Conservation (phyloP, 2,113 vertebrate genomes). For the Athene cunicularia region DNA sequence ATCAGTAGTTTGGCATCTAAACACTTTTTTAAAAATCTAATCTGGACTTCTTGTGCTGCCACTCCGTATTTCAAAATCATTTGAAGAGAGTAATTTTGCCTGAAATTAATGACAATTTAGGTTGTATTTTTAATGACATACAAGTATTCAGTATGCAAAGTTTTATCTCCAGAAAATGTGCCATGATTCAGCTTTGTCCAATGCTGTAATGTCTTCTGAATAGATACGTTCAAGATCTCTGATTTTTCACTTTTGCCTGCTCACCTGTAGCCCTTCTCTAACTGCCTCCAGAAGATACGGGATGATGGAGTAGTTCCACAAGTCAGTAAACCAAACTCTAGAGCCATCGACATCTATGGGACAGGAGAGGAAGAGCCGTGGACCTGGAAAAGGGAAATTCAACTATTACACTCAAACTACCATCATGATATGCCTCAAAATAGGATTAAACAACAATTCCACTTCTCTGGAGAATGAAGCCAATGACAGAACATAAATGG, state of each 20-base stretch:
- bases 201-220: not conserved
- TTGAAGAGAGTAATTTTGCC: not conserved
- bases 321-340: constrained; percentile 97
- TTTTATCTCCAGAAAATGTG: not conserved
- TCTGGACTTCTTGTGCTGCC: not conserved
- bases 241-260: not conserved
- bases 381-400: constrained; percentile 78
- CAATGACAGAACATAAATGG: not conserved
- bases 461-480: not conserved
- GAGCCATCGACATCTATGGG: constrained; percentile 97
- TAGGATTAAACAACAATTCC: not conserved
- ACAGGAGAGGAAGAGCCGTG: constrained; percentile 95
- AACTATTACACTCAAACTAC: not conserved
- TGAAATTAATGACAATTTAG: not conserved
- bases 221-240: not conserved
- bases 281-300: constrained; percentile 97
- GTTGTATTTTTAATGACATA: not conserved
- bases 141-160: not conserved
- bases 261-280: constrained; percentile 97
- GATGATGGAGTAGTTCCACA: constrained; percentile 99
- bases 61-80: not conserved
- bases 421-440: not conserved
- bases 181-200: not conserved
- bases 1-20: not conserved
- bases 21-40: not conserved